Evolutionary conservation across 2,113 vertebrate species (phyloP), one percentile per base, ranked within the genome.

Genomic region (Poeciliopsis prolifica): DNA sequence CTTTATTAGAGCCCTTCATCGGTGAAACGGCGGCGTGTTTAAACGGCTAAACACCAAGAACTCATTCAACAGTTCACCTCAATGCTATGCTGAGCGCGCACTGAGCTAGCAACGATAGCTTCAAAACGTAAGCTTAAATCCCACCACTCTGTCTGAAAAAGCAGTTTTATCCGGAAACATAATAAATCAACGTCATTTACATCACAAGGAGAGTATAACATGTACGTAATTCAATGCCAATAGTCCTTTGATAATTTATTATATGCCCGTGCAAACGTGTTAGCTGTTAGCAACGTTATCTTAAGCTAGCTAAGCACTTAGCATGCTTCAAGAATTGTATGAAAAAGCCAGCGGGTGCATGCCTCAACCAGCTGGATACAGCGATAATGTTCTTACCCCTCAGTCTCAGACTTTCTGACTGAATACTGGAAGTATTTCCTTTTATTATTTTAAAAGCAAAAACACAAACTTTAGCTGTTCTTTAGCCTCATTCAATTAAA

Each of bases 401-500:
- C 35, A 65, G 62, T 15, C 28, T 37, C 2, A 61, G 61, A 12
- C 33, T 22, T 0, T 54, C 66, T 61, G 1, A 24, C 14, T 28
- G 11, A 70, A 65, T 37, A 1, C 6, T 33, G 72, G 40, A 22
- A 26, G 19, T 26, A 26, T 42, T 33, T 33, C 5, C 28, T 68
- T 60, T 2, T 10, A 10, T 11, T 29, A 5, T 60, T 17, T 15
- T 19, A 14, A n/a, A 28, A 44, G 65, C 28, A 51, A 14, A 51
- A 28, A 33, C 22, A 69, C 31, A 37, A 63, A 65, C 13, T 51
- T 63, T 65, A 33, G 33, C 22, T 60, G 30, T 14, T 63, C 13
- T 37, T 35, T 11, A 44, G 37, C 51, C 65, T 80, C 78, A 80
- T 80, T 80, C 61, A 80, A 80, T 80, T 62, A 80, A 79, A 58